A percentile compares a stretch with the other conserved stretches of the same genome.
phyloP scores from a whole-genome alignment of 2,113 vertebrate genomes.

The Sialia sialis region DNA sequence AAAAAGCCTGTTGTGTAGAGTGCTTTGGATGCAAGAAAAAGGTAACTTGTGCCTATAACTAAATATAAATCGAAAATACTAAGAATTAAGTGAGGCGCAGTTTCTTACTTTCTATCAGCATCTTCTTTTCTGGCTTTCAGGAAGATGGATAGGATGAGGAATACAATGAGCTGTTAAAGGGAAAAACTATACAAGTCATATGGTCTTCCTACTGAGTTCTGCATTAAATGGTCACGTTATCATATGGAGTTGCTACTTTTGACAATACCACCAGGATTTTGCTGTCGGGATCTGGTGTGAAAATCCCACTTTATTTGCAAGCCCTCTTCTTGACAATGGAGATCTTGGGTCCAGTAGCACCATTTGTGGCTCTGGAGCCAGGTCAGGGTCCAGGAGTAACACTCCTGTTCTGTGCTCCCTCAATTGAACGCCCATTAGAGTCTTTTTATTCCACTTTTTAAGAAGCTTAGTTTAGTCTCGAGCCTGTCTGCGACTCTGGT shows the following conservation, averaged over 20 bases:
- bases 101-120: background rate
- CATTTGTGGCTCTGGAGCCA: background rate
- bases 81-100: background rate
- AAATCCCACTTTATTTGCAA: background rate
- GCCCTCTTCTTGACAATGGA: background rate
- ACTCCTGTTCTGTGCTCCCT: fast-evolving
- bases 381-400: background rate
- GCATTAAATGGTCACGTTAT: background rate
- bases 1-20: background rate
- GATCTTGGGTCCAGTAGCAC: background rate
- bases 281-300: background rate
- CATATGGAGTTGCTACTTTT: background rate
- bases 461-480: background rate
- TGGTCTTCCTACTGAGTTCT: background rate
- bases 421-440: background rate
- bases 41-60: background rate
- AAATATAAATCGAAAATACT: background rate
- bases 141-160: background rate
- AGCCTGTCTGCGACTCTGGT: background rate
- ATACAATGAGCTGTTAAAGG: background rate
- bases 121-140: background rate
- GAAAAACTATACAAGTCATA: background rate
- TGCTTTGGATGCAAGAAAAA: background rate
- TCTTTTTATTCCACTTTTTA: background rate
- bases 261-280: background rate